Conservation (phyloP, 2,797 vertebrate genomes). For the Brachyalestes nurse region DNA sequence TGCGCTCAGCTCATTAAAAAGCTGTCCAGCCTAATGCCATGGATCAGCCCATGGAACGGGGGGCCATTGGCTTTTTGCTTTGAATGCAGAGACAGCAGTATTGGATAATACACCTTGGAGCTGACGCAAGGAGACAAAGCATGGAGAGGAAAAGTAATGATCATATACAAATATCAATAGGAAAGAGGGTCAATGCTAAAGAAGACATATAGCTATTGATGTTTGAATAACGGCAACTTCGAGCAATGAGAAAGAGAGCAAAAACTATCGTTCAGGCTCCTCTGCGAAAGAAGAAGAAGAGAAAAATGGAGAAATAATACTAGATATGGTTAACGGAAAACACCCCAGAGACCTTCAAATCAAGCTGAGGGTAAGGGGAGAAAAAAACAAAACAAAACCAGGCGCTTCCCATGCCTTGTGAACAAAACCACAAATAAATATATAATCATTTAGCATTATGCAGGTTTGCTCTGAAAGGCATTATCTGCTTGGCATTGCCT, state of each 20-base stretch:
- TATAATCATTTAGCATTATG: constrained; percentile 65
- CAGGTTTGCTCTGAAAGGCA: constrained; percentile 63
- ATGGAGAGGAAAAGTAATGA: constrained; percentile 79
- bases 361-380: constrained; percentile 66
- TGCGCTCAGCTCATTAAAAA: constrained; percentile 62
- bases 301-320: constrained; percentile 18
- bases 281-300: constrained; percentile 43
- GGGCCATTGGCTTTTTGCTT: constrained; percentile 54
- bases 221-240: constrained; percentile 80
- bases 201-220: constrained; percentile 85
- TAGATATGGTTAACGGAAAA: constrained; percentile 70
- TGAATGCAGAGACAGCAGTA: constrained; percentile 79
- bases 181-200: constrained; percentile 81
- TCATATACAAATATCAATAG: constrained; percentile 86
- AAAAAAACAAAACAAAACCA: constrained; percentile 13
- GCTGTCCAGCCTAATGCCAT: constrained; percentile 57
- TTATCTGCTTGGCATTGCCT: constrained; percentile 64
- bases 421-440: constrained; percentile 75
- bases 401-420: constrained; percentile 52
- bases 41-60: constrained; percentile 43
- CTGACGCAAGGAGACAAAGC: constrained; percentile 78
- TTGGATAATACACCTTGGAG: constrained; percentile 79
- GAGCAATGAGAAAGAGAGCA: constrained; percentile 44
- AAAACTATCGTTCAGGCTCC: constrained; percentile 46
- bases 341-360: constrained; percentile 65